Evolutionary conservation across 2,797 vertebrate genomes (phyloP), one percentile per base, ranked within the genome.

Genomic region (Lycodopsis pacificus): DNA sequence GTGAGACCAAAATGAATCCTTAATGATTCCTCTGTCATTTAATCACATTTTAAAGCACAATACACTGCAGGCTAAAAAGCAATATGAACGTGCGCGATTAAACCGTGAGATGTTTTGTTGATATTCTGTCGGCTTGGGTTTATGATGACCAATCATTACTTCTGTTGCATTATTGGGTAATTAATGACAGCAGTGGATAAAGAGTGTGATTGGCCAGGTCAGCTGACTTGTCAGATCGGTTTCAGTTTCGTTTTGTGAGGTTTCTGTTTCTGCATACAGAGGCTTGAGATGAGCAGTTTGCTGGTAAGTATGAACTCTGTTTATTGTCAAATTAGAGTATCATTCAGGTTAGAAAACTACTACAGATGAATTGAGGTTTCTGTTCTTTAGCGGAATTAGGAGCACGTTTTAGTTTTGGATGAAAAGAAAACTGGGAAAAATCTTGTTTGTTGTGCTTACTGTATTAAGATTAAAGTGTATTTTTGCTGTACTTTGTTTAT

Each of bases 191-290:
- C 10, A 9, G 58, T n/a, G 7, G 1, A 22, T 22, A 13, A 5
- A 19, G n/a, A 57, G 13, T 25, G 36, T 57, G 34, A 7, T 10
- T 69, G 56, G 7, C 17, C 22, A 17, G 10, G 27, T 32, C 2
- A 59, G 19, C 32, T 59, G 14, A 8, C 7, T 72, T 40, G 8
- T 10, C 22, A 22, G 13, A 22, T 32, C 2, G 57, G 58, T 86
- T 83, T 80, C 64, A 61, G 58, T 86, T 83, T 80, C 61, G 30
- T 10, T 46, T 27, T 48, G 14, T 73, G 65, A 10, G 4, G 59
- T 83, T 88, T 81, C 69, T n/a, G 6, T 80, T 79, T 80, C 71
- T 20, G 14, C 27, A 40, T 61, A 51, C 58, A 15, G 14, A 54
- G n/a, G 42, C 10, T 75, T 48, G 3, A 42, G 42, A n/a, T 12